Conservation (phyloP, 2,797 vertebrate genomes). For the Orientallactaga sibirica region DNA sequence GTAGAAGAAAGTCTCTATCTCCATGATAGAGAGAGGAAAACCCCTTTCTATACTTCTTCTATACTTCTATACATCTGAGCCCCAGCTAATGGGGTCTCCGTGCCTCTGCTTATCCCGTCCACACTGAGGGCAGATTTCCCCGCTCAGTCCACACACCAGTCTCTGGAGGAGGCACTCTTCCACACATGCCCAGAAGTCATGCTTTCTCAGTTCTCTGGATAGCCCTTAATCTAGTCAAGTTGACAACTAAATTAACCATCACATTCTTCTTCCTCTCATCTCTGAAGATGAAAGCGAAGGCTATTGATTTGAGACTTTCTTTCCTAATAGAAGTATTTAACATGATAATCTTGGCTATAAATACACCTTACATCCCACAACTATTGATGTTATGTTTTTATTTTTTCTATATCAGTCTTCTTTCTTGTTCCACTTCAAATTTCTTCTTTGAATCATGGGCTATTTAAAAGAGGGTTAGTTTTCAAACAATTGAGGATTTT, state of each 20-base stretch:
- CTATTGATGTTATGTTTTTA: background rate
- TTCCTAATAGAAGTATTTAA: background rate
- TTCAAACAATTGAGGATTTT: slow-evolving; percentile 36
- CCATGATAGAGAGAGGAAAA: background rate
- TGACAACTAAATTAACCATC: background rate
- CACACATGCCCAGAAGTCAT: background rate
- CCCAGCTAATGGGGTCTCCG: background rate
- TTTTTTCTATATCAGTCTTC: slow-evolving; percentile 3
- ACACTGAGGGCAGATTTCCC: background rate
- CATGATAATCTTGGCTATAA: background rate
- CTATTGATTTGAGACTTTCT: background rate
- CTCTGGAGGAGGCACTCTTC: too few relatives aligned
- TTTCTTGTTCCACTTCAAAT: slow-evolving; percentile 41
- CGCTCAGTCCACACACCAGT: background rate
- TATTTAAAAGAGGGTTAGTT: slow-evolving; percentile 43
- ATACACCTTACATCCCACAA: background rate
- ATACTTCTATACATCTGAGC: background rate
- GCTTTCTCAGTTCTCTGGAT: background rate
- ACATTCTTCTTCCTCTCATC: background rate
- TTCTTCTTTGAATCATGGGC: background rate
- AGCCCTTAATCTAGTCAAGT: background rate
- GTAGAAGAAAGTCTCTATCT: background rate
- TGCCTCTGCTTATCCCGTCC: background rate
- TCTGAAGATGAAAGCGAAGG: slow-evolving; percentile 1
- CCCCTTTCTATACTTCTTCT: background rate